phyloP scores from a whole-genome alignment of 2,113 vertebrate genomes.

The Dasyurus viverrinus region DNA sequence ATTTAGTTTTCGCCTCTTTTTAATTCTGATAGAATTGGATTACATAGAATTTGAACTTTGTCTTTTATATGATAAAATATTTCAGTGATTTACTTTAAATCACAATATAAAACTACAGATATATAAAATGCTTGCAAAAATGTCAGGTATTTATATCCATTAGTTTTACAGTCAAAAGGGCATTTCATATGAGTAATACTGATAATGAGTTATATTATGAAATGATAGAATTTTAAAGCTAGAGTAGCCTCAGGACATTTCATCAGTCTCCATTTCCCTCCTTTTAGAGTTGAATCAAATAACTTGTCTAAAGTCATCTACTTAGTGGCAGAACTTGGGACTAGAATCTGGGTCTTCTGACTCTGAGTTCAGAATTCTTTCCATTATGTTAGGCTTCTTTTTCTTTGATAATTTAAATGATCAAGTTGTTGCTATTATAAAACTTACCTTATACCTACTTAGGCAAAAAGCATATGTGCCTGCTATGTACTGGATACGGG shows the following conservation, averaged over 20 bases:
- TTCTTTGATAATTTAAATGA: background rate
- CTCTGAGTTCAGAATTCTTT: background rate
- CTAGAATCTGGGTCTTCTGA: background rate
- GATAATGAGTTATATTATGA: background rate
- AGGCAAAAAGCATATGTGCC: background rate
- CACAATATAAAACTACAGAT: background rate
- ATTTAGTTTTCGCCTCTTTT: constrained; percentile 35
- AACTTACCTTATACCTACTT: background rate
- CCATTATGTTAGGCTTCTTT: background rate
- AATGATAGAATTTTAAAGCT: constrained; percentile 11
- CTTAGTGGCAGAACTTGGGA: background rate
- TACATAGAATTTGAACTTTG: constrained; percentile 17
- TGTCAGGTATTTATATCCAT: background rate
- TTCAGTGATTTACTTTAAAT: constrained; percentile 9
- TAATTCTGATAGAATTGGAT: background rate
- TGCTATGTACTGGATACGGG: background rate
- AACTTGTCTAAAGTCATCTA: constrained; percentile 8
- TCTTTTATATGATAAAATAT: background rate
- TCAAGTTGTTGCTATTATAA: background rate
- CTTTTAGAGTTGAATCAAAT: constrained; percentile 19
- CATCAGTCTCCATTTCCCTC: background rate
- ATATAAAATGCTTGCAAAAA: background rate
- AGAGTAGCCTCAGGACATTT: background rate
- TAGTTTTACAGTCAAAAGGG: background rate
- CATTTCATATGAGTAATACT: background rate